Conservation (phyloP, 2,888 invertebrate species). For the Phasia obesa region DNA sequence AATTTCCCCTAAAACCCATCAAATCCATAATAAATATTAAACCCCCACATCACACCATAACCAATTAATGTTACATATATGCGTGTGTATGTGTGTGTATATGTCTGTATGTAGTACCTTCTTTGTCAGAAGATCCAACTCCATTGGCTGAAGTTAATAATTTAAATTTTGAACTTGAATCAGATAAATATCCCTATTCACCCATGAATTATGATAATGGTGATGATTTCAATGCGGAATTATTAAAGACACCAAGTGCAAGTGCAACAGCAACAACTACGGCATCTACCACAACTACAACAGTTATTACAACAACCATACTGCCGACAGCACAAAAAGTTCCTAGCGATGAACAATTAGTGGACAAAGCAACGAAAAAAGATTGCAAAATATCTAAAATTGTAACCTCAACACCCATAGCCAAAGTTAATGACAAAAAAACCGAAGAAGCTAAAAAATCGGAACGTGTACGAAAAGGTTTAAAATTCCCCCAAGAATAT, state of each 20-base stretch:
- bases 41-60: conserved; percentile 11
- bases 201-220: conserved; percentile 49
- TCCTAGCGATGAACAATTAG: conserved; percentile 55
- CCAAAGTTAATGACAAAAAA: conserved; percentile 66
- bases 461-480: conserved; percentile 70
- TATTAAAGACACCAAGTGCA: conserved; percentile 78
- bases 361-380: conserved; percentile 49
- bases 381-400: conserved; percentile 71
- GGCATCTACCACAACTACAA: conserved; percentile 21
- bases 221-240: conserved; percentile 72
- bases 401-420: conserved; percentile 78
- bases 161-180: conserved; percentile 81
- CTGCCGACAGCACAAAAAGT: conserved; percentile 61
- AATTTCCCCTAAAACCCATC: conserved; percentile 29
- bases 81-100: conserved; percentile 12
- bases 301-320: conserved; percentile 32
- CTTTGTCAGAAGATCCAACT: conserved; percentile 83
- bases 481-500: conserved; percentile 70
- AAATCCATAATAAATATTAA: background rate
- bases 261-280: conserved; percentile 34
- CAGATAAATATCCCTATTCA: conserved; percentile 75
- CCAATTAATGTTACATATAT: conserved; percentile 46
- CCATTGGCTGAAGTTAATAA: conserved; percentile 82
- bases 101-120: conserved; percentile 79
- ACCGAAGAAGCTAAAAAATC: conserved; percentile 15